A percentile compares a stretch with the other conserved stretches of the same genome.
Conservation (phyloP, 92 coral and sea anemone species). For the Ricordea florida region DNA sequence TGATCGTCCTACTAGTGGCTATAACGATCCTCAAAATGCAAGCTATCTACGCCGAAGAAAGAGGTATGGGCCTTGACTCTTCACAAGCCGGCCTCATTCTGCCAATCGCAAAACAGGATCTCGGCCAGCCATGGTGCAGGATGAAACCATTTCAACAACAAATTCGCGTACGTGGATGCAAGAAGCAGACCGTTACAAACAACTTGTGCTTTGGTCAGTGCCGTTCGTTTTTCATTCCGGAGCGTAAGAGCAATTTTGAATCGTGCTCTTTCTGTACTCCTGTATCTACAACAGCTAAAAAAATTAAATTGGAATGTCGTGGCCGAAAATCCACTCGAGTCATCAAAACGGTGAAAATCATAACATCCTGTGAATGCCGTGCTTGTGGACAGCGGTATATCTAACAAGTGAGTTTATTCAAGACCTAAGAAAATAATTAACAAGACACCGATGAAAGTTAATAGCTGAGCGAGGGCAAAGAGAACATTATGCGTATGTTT, state of each 20-base stretch:
- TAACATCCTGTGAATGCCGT: conserved; percentile 33
- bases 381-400: conserved; percentile 27
- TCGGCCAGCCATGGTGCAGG: conserved; percentile 24
- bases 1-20: too few species aligned
- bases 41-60: not conserved
- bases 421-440: too few species aligned
- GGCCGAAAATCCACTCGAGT: not conserved
- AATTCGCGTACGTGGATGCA: conserved; percentile 32
- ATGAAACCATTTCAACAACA: not conserved
- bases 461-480: too few species aligned
- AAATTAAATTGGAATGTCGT: conserved; percentile 15
- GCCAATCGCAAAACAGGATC: not conserved
- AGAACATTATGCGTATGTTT: too few species aligned
- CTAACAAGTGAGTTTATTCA: too few species aligned
- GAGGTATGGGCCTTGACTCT: not conserved
- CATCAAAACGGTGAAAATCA: conserved; percentile 8
- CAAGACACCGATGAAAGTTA: too few species aligned
- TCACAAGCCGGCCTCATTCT: not conserved
- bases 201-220: conserved; percentile 25
- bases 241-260: not conserved
- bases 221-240: conserved; percentile 33
- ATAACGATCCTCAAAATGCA: too few species aligned
- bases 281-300: not conserved
- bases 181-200: not conserved
- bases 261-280: conserved; percentile 39